A percentile compares a stretch with the other conserved stretches of the same genome.
These are phyloP conservation scores for Chloroceryle aenea DNA, from an alignment of 2,113 vertebrate genomes.

Conservation along the genomic window DNA sequence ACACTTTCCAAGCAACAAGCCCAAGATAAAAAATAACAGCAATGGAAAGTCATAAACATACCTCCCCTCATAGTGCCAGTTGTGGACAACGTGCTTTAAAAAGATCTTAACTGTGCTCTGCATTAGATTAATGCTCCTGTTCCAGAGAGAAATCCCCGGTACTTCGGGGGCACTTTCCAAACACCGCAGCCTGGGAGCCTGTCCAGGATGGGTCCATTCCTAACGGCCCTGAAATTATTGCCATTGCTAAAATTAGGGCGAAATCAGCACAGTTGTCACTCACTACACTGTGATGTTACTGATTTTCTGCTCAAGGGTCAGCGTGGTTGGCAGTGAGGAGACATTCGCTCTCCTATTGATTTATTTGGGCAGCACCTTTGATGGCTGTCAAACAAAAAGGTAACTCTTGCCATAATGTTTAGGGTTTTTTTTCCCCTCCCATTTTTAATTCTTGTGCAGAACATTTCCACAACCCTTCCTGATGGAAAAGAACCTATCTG, in stretches of 20 bases:
- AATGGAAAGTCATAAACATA: not conserved
- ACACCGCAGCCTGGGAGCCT: not conserved
- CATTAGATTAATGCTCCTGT: not conserved
- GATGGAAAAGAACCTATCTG: constrained; percentile 5
- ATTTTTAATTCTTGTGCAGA: not conserved
- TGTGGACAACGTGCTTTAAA: not conserved
- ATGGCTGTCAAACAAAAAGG: not conserved
- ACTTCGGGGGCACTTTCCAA: not conserved
- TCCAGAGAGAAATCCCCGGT: not conserved
- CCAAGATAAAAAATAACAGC: not conserved
- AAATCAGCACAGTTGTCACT: not conserved
- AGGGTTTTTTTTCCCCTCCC: not conserved
- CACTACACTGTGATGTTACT: not conserved
- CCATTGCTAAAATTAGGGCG: not conserved
- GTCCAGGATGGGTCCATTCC: not conserved
- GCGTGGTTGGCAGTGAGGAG: rapidly evolving
- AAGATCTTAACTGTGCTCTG: not conserved
- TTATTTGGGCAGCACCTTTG: not conserved
- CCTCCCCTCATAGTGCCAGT: not conserved
- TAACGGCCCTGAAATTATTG: not conserved
- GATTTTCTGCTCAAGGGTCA: constrained; percentile 12
- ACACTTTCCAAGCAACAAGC: constrained; percentile 5
- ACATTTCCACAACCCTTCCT: not conserved
- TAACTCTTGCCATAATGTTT: not conserved
- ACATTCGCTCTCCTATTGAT: not conserved